phyloP scores from a whole-genome alignment of 2,113 vertebrate genomes.

The Scolopax mira region DNA sequence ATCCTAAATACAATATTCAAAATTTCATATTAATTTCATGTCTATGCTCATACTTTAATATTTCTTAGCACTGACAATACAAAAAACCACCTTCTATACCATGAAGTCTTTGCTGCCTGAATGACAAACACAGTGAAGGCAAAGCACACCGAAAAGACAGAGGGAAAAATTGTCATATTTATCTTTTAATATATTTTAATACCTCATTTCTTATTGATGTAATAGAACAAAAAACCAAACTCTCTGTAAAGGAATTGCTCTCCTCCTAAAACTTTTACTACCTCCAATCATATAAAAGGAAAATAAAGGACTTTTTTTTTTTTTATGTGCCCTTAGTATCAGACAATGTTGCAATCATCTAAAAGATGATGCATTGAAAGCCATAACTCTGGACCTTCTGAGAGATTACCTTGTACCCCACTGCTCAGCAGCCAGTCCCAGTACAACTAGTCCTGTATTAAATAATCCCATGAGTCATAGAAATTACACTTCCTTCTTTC shows the following conservation, averaged over 20 bases:
- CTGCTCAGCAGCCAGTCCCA: background rate
- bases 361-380: background rate
- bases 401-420: background rate
- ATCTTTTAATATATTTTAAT: background rate
- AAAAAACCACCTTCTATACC: background rate
- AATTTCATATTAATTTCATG: background rate
- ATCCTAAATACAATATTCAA: background rate
- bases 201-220: background rate
- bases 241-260: background rate
- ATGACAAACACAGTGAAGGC: background rate
- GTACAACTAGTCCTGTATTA: background rate
- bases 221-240: background rate
- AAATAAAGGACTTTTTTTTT: background rate
- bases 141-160: background rate
- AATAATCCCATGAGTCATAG: accelerated
- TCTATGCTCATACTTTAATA: background rate
- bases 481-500: background rate
- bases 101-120: background rate
- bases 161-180: background rate
- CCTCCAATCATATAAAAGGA: background rate
- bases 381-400: background rate
- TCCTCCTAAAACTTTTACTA: background rate
- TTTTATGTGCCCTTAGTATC: background rate
- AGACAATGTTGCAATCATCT: background rate
- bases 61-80: background rate